phyloP scores from a whole-genome alignment of 2,797 vertebrate genomes.

The Picus viridis region DNA sequence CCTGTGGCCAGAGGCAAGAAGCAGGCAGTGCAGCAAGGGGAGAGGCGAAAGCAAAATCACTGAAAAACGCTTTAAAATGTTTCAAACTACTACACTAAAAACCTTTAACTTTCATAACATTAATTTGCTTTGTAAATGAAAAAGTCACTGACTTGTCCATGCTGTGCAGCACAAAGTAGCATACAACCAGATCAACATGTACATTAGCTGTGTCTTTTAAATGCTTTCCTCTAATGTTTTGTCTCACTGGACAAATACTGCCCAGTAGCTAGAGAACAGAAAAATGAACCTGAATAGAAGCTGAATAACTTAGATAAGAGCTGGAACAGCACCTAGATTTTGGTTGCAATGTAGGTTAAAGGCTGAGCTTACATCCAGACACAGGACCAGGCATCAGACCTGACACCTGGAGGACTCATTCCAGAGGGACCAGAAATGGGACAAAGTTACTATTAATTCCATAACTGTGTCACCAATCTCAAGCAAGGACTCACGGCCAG shows the following conservation, averaged over 20 bases:
- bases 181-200: not conserved
- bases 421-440: conserved; percentile 60
- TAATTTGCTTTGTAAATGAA: not conserved
- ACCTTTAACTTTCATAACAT: not conserved
- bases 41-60: not conserved
- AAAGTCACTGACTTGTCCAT: not conserved
- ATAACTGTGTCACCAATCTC: conserved; percentile 49
- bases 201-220: not conserved
- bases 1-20: not conserved
- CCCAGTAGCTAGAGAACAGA: not conserved
- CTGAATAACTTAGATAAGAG: not conserved
- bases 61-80: not conserved
- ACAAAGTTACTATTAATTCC: conserved; percentile 67
- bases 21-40: not conserved
- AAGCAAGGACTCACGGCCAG: conserved; percentile 44
- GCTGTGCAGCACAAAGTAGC: not conserved
- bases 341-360: conserved; percentile 52
- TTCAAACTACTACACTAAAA: not conserved
- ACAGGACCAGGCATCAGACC: conserved; percentile 32
- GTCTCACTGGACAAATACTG: not conserved
- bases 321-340: conserved; percentile 49
- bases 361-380: conserved; percentile 46
- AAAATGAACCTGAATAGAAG: conserved; percentile 7
- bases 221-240: not conserved
- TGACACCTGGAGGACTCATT: conserved; percentile 44